Conservation (phyloP, 64 coral and sea anemone species). For the Cladopsammia gracilis region DNA sequence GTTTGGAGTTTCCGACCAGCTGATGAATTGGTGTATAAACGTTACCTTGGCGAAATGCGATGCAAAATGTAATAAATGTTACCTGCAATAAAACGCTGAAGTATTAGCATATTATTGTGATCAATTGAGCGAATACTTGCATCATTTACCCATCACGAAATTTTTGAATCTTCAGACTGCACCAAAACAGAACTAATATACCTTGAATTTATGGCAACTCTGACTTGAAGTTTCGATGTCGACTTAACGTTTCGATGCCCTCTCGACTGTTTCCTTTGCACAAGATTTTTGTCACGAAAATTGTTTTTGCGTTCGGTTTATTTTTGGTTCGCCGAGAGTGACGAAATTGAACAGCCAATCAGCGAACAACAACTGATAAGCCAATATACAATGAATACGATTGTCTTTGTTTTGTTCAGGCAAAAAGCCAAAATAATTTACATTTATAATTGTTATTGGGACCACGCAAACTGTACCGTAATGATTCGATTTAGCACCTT, state of each 20-base stretch:
- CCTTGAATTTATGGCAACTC: neutral
- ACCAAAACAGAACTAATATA: neutral
- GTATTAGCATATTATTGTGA: neutral
- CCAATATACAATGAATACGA: neutral
- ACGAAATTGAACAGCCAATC: slow-evolving; percentile 21
- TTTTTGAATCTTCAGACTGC: neutral
- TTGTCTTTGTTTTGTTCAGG: neutral
- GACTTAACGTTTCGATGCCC: too few relatives aligned
- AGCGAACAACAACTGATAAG: neutral
- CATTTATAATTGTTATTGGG: too few relatives aligned
- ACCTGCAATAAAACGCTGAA: neutral
- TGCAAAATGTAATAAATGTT: neutral
- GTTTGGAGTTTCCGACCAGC: neutral
- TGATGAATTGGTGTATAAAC: neutral
- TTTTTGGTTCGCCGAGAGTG: neutral
- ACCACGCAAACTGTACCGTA: too few relatives aligned
- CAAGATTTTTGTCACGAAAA: slow-evolving; percentile 21
- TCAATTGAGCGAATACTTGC: neutral
- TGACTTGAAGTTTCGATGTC: too few relatives aligned
- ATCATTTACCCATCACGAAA: neutral
- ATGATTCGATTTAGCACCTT: too few relatives aligned
- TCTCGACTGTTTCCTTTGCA: neutral
- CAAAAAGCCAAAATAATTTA: too few relatives aligned
- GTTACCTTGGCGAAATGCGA: neutral
- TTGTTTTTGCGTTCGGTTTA: neutral